Evolutionary conservation across 2,888 invertebrate species (phyloP).

Genomic region (Euzetes globulus): DNA sequence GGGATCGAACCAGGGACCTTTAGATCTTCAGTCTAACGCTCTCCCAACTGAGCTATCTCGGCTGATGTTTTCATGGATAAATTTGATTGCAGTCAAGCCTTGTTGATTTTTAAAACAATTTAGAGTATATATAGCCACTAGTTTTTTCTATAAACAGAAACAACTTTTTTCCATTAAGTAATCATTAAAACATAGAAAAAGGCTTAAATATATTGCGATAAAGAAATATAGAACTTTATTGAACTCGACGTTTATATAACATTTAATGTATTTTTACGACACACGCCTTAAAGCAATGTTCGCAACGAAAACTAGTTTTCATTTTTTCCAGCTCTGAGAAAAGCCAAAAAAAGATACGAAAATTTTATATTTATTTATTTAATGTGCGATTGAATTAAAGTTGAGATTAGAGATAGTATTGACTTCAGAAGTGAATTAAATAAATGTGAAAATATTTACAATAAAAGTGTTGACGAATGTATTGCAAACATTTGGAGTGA

Average conservation of each 20-base stretch:
- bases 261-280: neutral
- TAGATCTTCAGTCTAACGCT: conserved; percentile 34
- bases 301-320: neutral
- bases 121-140: neutral
- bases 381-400: neutral
- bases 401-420: neutral
- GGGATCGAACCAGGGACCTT: conserved; percentile 36
- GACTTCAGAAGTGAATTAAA: neutral
- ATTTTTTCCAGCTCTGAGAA: neutral
- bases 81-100: neutral
- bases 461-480: neutral
- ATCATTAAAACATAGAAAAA: conserved; percentile 19
- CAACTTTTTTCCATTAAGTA: conserved; percentile 9
- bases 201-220: conserved; percentile 3
- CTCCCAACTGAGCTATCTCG: conserved; percentile 34
- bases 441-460: neutral
- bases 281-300: neutral
- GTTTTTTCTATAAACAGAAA: neutral
- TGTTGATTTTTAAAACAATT: too few species aligned
- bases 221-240: neutral
- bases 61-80: neutral
- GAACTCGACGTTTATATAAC: neutral
- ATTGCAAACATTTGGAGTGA: too few species aligned
- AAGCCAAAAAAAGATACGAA: neutral
- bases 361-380: neutral